phyloP scores from a whole-genome alignment of 2,888 invertebrate species.

The Siphonodentalium dalli region DNA sequence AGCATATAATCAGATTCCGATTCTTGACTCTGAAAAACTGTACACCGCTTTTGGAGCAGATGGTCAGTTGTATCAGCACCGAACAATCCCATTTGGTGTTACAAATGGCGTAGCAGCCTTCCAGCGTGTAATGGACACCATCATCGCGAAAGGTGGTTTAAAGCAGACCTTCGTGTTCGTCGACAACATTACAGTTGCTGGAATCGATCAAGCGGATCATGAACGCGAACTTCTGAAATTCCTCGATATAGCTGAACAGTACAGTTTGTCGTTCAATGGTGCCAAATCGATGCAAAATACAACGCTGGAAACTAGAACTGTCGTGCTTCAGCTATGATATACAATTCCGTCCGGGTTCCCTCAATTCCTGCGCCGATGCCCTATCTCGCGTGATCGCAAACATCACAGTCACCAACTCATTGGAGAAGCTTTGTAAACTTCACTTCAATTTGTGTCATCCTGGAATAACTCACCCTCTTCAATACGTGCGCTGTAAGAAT shows the following conservation, averaged over 20 bases:
- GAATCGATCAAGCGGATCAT: neutral
- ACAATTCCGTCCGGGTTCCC: too few relatives aligned
- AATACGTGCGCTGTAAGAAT: too few relatives aligned
- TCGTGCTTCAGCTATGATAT: too few relatives aligned
- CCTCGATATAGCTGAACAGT: neutral
- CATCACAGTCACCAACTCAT: too few relatives aligned
- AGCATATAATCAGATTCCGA: neutral
- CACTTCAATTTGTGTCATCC: too few relatives aligned
- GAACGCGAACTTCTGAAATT: neutral
- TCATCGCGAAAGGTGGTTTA: neutral
- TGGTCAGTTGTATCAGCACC: neutral
- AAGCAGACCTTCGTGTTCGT: neutral
- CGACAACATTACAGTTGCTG: conserved; percentile 1
- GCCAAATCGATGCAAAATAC: neutral
- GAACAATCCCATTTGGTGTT: too few relatives aligned
- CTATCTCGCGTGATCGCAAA: too few relatives aligned
- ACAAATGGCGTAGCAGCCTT: too few relatives aligned
- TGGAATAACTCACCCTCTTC: too few relatives aligned
- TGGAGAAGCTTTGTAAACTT: too few relatives aligned
- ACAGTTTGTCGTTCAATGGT: neutral
- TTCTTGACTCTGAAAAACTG: neutral
- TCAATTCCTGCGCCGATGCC: too few relatives aligned
- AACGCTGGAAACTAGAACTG: too few relatives aligned
- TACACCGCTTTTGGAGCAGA: neutral
- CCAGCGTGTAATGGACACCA: neutral